Evolutionary conservation across 2,888 invertebrate species (phyloP).

Genomic region (Bedellia somnulentella): DNA sequence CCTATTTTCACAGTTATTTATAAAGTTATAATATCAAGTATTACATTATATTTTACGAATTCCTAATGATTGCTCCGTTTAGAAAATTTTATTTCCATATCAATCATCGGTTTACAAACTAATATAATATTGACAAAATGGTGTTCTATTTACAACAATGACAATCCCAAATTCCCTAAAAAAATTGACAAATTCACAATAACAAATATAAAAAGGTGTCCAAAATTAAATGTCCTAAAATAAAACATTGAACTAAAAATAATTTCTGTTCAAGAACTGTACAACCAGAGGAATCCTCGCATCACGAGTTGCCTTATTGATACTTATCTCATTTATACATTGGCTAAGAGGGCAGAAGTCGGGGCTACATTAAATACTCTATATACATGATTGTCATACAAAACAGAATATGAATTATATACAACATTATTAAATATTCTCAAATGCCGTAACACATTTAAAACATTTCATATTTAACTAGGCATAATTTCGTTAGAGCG

Average conservation of each 20-base stretch:
- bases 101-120: constrained; percentile 49
- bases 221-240: no score
- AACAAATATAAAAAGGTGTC: no score
- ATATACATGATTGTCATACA: constrained; percentile 54
- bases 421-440: constrained; percentile 60
- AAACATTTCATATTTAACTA: constrained; percentile 59
- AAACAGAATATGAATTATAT: constrained; percentile 58
- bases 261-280: constrained; percentile 57
- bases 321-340: constrained; percentile 34
- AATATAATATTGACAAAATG: constrained; percentile 53
- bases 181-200: constrained; percentile 70
- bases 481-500: constrained; percentile 47
- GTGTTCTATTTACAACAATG: constrained; percentile 64
- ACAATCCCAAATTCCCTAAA: constrained; percentile 71
- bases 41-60: constrained; percentile 57
- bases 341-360: constrained; percentile 43
- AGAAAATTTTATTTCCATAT: constrained; percentile 59
- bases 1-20: constrained; percentile 64
- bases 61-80: constrained; percentile 57
- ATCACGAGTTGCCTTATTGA: constrained; percentile 57
- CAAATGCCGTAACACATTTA: constrained; percentile 62
- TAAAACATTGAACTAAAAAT: constrained; percentile 54
- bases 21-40: constrained; percentile 64
- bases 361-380: constrained; percentile 27
- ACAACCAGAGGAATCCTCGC: no score